Base-by-base conservation (phyloP, 2,797 vertebrate genomes). In the Hydrolagus colliei region DNA sequence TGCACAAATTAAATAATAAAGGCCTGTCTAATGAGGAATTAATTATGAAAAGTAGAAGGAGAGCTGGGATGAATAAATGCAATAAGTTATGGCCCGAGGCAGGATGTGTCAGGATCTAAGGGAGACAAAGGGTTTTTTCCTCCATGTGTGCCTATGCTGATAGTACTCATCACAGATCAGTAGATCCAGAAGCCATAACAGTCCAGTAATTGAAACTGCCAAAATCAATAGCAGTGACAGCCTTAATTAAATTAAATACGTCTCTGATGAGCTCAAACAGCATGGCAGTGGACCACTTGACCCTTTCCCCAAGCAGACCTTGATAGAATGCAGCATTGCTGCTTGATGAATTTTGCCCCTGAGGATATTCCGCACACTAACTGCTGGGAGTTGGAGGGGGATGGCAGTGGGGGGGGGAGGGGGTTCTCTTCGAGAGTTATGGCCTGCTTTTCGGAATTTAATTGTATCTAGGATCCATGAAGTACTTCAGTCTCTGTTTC, bases 1-100 rank as follows among this genome's bases (percentile, higher is more conserved):
- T 94, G 97, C 98, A 96, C 97, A 98, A 98, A 98, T 99, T 98
- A 97, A 99, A 98, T 97, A 99, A 98, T 98, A 99, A 98, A 98
- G 97, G 97, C 92, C 97, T 98, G 97, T 99, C 97, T 98, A 97
- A 98, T 97, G 96, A 97, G 96, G 96, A 97, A 97, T 98, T 99
- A 97, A 98, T 98, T 97, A 98, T 96, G 96, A 96, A 95, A 93
- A 95, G 94, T 93, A 93, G 94, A 95, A 95, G 96, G 96, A 94
- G 93, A 94, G 93, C 91, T 87, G 91, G 94, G 93, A 91, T 87
- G 93, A 93, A 93, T 94, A 92, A 91, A 92, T 91, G 94, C 94
- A 91, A 96, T 98, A 96, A 93, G 92, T 97, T 95, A 96, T 90
- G 91, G 94, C 93, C 93, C 90, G 87, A 93, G 91, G 95, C 94